Base-by-base conservation (phyloP, 2,113 vertebrate genomes). In the Podocnemis expansa region DNA sequence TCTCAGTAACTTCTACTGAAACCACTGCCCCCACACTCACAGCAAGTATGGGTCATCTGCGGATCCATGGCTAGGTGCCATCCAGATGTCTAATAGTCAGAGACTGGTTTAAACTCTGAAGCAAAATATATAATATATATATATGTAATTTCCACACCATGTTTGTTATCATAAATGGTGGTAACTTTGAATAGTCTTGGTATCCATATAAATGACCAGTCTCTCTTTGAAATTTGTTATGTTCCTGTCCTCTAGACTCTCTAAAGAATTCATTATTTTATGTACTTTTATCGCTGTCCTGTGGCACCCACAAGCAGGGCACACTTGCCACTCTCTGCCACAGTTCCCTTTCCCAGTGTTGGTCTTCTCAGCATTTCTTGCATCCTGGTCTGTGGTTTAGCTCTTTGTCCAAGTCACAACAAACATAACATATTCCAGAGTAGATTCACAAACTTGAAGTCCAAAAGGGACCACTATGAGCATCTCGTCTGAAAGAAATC, bases 41-140 rank as follows among this genome's bases (percentile, higher is more conserved):
- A 52, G 51, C 51, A 52, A 4, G 51, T 4, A 52, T 14, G 51
- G 51, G 51, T 52, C 51, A 52, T 52, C 51, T 52, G 14, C 17
- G 51, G 51, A 52, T 52, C 14, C 13, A 52, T 52, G 51, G 51
- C 4, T 52, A 52, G 4, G 34, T 19, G 9, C 21, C 63, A 70
- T 92, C n/a, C 2, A 85, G 27, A 83, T 43, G 87, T 81, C 78
- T 93, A 29, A 29, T 91, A 87, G 89, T 93, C 89, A 92, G 52
- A 38, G 67, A 3, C 47, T 87, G 92, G 54, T 25, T 54, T 52
- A 78, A 41, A 89, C 93, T 95, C 80, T 92, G 21, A 29, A 75
- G 43, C 80, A 73, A 70, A 49, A 89, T 31, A 21, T 84, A 47
- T 80, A 24, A 14, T 21, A 38, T 38, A n/a, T n/a, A n/a, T n/a